Percentiles rank a stretch among this genome's conserved stretches.
Conservation (phyloP, 2,888 invertebrate species). For the Hypomecis punctinalis region DNA sequence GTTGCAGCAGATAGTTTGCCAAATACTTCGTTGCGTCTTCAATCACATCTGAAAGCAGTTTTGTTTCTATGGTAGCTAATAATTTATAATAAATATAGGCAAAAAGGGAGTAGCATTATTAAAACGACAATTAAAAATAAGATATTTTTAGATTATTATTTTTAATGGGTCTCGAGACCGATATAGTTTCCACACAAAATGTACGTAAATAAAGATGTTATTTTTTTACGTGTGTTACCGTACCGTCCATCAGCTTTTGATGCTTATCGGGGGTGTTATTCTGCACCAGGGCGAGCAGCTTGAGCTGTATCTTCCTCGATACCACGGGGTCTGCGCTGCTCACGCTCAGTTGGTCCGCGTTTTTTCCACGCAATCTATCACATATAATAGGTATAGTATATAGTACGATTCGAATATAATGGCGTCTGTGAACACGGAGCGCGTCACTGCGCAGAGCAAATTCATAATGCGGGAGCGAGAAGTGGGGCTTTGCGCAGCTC, state of each 20-base stretch:
- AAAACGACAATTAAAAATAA: too few relatives aligned
- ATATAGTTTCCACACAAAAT: too few relatives aligned
- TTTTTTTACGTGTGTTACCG: conserved; percentile 29
- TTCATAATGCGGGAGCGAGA: too few relatives aligned
- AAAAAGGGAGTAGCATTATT: too few relatives aligned
- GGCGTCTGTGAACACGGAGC: too few relatives aligned
- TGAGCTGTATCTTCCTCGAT: conserved; percentile 71
- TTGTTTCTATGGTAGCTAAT: not conserved
- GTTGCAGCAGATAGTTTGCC: conserved; percentile 66
- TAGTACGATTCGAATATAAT: too few relatives aligned
- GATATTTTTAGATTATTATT: too few relatives aligned
- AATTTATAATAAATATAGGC: not conserved
- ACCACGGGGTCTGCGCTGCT: conserved; percentile 67
- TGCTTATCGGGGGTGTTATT: conserved; percentile 54
- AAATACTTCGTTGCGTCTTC: conserved; percentile 68
- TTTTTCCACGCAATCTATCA: conserved; percentile 65
- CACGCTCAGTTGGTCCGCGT: conserved; percentile 62
- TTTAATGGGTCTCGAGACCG: too few relatives aligned
- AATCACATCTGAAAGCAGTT: conserved; percentile 67
- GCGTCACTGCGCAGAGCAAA: too few relatives aligned
- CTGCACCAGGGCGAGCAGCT: conserved; percentile 62
- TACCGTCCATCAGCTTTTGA: conserved; percentile 62
- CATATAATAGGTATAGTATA: too few relatives aligned
- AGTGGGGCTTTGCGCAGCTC: too few relatives aligned
- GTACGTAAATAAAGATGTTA: not conserved